Conservation (phyloP, 2,797 vertebrate genomes). For the Taeniopygia guttata region DNA sequence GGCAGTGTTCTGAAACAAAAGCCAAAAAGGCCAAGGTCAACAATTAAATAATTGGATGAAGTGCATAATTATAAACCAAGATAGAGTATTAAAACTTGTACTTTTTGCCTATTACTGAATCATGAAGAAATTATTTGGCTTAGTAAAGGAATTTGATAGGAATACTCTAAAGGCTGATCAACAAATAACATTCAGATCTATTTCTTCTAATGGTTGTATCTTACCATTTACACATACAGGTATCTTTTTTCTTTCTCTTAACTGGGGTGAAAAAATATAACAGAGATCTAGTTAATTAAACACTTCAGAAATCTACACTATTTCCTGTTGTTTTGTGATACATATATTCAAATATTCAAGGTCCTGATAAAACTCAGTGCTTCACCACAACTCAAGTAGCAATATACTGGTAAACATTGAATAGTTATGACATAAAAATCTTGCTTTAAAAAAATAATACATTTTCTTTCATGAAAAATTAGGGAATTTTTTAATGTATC, state of each 20-base stretch:
- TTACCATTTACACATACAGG: not conserved
- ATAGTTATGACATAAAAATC: not conserved
- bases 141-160: not conserved
- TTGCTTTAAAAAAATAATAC: not conserved
- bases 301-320: not conserved
- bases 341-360: not conserved
- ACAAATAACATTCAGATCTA: not conserved
- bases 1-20: not conserved
- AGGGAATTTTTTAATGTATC: rapidly evolving
- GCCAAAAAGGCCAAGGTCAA: not conserved
- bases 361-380: not conserved
- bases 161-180: not conserved
- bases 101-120: not conserved
- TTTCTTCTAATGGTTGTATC: not conserved
- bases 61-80: not conserved
- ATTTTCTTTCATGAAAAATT: not conserved
- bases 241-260: not conserved
- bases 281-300: not conserved
- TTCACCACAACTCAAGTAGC: not conserved
- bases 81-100: not conserved
- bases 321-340: not conserved
- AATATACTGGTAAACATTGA: not conserved
- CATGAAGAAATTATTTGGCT: not conserved
- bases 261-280: not conserved
- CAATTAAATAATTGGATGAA: not conserved